phyloP scores from a whole-genome alignment of 1,140 invertebrate genomes.

The Platyscapa corneri region DNA sequence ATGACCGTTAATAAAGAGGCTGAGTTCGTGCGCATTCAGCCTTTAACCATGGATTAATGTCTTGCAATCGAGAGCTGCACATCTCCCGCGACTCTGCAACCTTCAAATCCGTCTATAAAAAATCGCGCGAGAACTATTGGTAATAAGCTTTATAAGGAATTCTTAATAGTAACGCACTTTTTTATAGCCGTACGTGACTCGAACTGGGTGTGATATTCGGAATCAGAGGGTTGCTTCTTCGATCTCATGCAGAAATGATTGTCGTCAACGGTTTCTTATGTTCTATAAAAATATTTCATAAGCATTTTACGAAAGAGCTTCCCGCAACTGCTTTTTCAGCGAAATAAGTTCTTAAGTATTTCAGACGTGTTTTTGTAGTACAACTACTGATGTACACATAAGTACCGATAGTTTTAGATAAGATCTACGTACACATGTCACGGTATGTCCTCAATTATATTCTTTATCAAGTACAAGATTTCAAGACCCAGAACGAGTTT shows the following conservation, averaged over 20 bases:
- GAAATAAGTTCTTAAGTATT: neutral
- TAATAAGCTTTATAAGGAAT: too few relatives aligned
- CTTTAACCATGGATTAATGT: neutral
- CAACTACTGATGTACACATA: too few relatives aligned
- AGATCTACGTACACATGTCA: neutral
- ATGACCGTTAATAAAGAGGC: slow-evolving; percentile 33
- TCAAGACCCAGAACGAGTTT: neutral
- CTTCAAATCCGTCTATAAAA: neutral
- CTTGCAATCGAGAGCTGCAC: neutral
- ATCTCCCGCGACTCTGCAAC: neutral
- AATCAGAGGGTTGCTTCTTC: too few relatives aligned
- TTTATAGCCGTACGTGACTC: too few relatives aligned
- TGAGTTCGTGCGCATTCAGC: neutral
- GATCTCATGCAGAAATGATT: too few relatives aligned
- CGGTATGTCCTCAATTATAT: neutral
- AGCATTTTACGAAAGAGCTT: too few relatives aligned
- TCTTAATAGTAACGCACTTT: neutral
- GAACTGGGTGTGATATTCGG: too few relatives aligned
- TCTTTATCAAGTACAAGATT: neutral
- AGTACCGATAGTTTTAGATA: neutral
- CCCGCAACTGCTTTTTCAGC: too few relatives aligned
- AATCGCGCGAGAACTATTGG: neutral
- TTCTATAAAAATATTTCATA: too few relatives aligned
- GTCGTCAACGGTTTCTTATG: too few relatives aligned
- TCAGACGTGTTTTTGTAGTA: neutral